Evolutionary conservation across 2,797 vertebrate species (phyloP).

Genomic region (Chelmon rostratus): DNA sequence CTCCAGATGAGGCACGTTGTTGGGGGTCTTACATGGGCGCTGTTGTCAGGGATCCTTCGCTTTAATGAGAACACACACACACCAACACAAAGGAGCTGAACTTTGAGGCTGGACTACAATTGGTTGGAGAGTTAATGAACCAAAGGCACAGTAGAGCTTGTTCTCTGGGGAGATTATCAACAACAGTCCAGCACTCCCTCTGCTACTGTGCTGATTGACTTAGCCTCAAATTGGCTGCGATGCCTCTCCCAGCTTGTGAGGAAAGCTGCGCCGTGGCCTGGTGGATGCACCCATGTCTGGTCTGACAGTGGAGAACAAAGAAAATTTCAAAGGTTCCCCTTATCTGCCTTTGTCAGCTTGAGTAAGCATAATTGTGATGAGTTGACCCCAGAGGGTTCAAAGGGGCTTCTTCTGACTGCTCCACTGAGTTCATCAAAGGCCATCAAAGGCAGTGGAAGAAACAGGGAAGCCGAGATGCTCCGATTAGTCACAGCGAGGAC

Average conservation of each 20-base stretch:
- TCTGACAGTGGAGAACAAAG: constrained; percentile 76
- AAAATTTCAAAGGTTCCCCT: constrained; percentile 73
- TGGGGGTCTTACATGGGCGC: constrained; percentile 31
- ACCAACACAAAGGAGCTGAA: constrained; percentile 45
- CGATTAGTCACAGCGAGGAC: background rate
- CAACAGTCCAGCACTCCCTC: constrained; percentile 60
- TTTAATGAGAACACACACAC: constrained; percentile 65
- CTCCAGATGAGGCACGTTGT: constrained; percentile 48
- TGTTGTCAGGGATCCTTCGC: constrained; percentile 54
- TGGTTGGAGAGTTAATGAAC: constrained; percentile 72
- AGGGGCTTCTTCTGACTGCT: constrained; percentile 51
- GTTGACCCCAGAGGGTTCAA: constrained; percentile 60
- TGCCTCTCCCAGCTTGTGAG: constrained; percentile 51
- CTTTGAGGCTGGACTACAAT: constrained; percentile 50
- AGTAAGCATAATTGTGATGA: constrained; percentile 65
- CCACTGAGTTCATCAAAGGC: constrained; percentile 56
- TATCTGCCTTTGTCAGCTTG: constrained; percentile 68
- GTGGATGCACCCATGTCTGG: constrained; percentile 58
- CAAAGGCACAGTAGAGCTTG: constrained; percentile 52
- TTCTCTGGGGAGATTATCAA: constrained; percentile 69
- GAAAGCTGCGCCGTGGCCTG: constrained; percentile 41
- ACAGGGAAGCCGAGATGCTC: constrained; percentile 12
- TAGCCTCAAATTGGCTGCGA: constrained; percentile 73
- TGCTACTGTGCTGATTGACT: constrained; percentile 73
- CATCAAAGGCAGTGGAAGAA: constrained; percentile 48